Conservation (phyloP, 35 echinoderm and acorn worm genomes). For the Stichopus chloronotus region DNA sequence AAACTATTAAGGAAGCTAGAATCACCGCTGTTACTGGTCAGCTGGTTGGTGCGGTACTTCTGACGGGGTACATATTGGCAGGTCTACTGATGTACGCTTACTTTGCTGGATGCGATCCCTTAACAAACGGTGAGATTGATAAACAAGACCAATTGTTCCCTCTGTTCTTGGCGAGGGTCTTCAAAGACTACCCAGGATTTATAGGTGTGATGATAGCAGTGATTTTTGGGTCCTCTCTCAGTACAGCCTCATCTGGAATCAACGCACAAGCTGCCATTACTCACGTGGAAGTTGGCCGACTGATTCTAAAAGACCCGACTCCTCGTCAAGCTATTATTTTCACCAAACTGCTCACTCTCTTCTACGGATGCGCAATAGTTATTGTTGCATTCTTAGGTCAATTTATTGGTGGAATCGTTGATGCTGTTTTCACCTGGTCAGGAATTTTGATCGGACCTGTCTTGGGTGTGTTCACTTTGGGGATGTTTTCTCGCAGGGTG, state of each 20-base stretch:
- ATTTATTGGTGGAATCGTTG: neutral
- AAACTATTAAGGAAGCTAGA: neutral
- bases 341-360: neutral
- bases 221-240: slow-evolving; percentile 12
- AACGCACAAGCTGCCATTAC: slow-evolving; percentile 29
- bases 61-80: neutral
- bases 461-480: neutral
- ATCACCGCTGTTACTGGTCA: neutral
- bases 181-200: neutral
- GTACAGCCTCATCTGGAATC: slow-evolving; percentile 15
- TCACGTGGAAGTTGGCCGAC: neutral
- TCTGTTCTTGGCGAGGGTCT: neutral
- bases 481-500: neutral
- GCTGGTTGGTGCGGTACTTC: neutral
- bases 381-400: neutral
- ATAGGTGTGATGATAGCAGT: slow-evolving; percentile 19
- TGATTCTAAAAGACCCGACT: neutral
- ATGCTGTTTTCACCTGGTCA: slow-evolving; percentile 10
- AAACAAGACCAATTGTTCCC: neutral
- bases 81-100: neutral
- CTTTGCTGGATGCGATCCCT: slow-evolving; percentile 17
- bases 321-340: neutral
- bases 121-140: neutral
- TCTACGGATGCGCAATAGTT: neutral
- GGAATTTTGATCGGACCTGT: neutral